Percentiles rank a stretch among this genome's conserved stretches.
phyloP scores from a whole-genome alignment of 2,888 invertebrate species.

The Smittia sp. region DNA sequence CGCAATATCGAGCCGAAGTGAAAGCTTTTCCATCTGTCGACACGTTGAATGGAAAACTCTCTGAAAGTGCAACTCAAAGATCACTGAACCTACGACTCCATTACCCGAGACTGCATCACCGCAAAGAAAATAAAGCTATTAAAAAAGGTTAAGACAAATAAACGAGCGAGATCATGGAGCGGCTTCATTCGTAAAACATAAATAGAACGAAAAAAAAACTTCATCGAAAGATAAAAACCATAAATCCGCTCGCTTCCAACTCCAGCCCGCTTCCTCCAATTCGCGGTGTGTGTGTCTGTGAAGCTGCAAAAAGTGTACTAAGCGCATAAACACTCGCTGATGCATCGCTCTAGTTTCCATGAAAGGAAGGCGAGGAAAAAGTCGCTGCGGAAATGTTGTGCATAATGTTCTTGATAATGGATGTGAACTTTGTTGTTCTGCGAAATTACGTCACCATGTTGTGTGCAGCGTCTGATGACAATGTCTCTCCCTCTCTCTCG shows the following conservation, averaged over 20 bases:
- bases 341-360: constrained; percentile 30
- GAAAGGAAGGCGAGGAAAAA: background rate
- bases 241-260: constrained; percentile 21
- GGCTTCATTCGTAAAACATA: background rate
- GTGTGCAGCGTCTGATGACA: constrained; percentile 22
- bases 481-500: constrained; percentile 9
- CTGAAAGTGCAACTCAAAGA: background rate
- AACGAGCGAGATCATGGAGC: background rate
- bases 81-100: background rate
- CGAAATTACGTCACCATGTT: constrained; percentile 30
- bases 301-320: background rate
- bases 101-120: background rate
- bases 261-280: constrained; percentile 27
- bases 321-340: background rate
- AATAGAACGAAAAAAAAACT: background rate
- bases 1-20: too few relatives aligned
- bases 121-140: background rate
- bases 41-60: too few relatives aligned
- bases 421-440: constrained; percentile 38
- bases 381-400: constrained; percentile 34
- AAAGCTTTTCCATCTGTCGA: too few relatives aligned
- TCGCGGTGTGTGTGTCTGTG: background rate
- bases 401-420: constrained; percentile 37
- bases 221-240: constrained; percentile 34
- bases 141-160: constrained; percentile 10